A percentile compares a stretch with the other conserved stretches of the same genome.
phyloP scores from a whole-genome alignment of 2,113 vertebrate species.

The Lophochroa leadbeateri region DNA sequence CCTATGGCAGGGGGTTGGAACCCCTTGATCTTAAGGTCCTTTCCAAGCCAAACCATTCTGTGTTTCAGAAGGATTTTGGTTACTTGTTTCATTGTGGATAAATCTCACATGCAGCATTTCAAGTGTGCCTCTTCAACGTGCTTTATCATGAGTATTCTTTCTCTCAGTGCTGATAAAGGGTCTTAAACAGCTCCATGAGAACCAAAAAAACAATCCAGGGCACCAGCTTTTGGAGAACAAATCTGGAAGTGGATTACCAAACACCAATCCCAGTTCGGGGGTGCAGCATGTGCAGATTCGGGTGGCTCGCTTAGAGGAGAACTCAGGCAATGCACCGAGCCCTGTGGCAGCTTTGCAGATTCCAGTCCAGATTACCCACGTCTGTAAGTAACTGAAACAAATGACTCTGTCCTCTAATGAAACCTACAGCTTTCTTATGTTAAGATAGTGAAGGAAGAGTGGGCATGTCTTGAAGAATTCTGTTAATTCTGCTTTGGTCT shows the following conservation, averaged over 20 bases:
- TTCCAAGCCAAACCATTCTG: not conserved
- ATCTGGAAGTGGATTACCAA: constrained; percentile 76
- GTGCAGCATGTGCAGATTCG: constrained; percentile 88
- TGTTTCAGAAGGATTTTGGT: not conserved
- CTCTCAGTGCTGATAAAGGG: constrained; percentile 92
- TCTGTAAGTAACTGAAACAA: constrained; percentile 82
- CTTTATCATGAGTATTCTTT: constrained; percentile 64
- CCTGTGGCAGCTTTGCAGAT: constrained; percentile 92
- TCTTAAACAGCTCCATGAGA: constrained; percentile 91
- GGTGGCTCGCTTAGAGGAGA: constrained; percentile 88
- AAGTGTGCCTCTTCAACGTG: constrained; percentile 24
- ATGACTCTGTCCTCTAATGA: not conserved
- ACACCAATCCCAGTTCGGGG: constrained; percentile 74
- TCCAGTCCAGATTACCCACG: constrained; percentile 96
- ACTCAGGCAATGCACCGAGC: constrained; percentile 69
- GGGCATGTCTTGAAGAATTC: not conserved
- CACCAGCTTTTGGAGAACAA: constrained; percentile 77
- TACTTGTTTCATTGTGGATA: not conserved
- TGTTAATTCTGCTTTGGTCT: not conserved
- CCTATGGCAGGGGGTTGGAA: not conserved
- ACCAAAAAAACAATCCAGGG: constrained; percentile 78
- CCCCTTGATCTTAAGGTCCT: not conserved
- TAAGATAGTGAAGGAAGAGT: not conserved
- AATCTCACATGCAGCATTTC: constrained; percentile 19
- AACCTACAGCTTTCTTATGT: not conserved